Conservation (phyloP, 2,113 vertebrate genomes). For the Loxodonta africana region DNA sequence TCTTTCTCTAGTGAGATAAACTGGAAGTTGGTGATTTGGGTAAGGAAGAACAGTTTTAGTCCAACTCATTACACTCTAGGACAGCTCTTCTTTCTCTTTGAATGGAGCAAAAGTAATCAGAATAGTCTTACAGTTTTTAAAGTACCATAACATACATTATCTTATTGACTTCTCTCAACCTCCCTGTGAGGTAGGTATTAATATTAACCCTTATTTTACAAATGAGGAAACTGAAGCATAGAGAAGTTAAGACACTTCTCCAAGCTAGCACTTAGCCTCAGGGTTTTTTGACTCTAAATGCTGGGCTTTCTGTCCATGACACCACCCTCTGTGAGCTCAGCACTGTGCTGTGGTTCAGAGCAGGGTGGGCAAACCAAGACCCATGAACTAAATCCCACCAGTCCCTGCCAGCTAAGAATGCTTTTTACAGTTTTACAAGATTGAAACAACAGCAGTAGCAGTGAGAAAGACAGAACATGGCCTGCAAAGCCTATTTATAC, state of each 20-base stretch:
- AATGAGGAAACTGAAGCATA: too few relatives aligned
- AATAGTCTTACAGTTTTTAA: background rate
- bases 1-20: background rate
- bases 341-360: background rate
- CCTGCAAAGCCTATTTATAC: background rate
- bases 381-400: background rate
- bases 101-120: slow-evolving; percentile 1
- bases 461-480: background rate
- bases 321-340: background rate
- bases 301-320: background rate
- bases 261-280: background rate
- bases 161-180: too few relatives aligned
- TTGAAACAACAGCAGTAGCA: background rate
- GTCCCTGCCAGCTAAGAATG: background rate
- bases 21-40: background rate
- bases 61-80: background rate
- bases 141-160: background rate
- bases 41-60: background rate
- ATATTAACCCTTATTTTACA: too few relatives aligned
- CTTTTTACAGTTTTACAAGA: slow-evolving; percentile 9
- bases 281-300: background rate
- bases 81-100: slow-evolving; percentile 29
- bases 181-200: too few relatives aligned
- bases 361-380: background rate
- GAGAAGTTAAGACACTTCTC: background rate